Conservation (phyloP, 2,888 invertebrate genomes). For the Drosophila barbarae region DNA sequence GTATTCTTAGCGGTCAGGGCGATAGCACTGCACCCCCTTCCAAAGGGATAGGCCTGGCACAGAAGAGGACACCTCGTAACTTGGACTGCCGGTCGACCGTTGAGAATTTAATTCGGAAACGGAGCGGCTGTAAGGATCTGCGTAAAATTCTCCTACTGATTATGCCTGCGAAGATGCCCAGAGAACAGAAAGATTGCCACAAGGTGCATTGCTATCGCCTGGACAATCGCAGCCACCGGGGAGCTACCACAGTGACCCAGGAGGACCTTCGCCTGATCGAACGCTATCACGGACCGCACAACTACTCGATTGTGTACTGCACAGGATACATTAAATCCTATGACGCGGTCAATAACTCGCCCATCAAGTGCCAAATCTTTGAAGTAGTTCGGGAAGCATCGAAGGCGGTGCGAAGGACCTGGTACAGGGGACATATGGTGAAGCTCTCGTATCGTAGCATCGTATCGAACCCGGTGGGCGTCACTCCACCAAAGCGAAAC, state of each 20-base stretch:
- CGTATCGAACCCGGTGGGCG: not conserved
- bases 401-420: not conserved
- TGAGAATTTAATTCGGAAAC: not conserved
- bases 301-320: not conserved
- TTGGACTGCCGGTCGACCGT: not conserved
- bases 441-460: not conserved
- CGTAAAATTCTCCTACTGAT: not conserved
- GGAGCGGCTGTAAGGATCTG: not conserved
- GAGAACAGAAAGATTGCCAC: not conserved
- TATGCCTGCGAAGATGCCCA: not conserved
- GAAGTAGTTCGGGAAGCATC: not conserved
- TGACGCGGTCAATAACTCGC: not conserved
- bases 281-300: not conserved
- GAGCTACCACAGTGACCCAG: not conserved
- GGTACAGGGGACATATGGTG: not conserved
- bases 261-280: not conserved
- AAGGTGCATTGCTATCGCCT: not conserved
- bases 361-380: not conserved
- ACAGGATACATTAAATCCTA: not conserved
- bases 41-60: too few relatives aligned
- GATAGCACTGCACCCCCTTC: too few relatives aligned
- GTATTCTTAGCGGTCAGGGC: not conserved
- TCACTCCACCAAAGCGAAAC: not conserved
- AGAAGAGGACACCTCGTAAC: too few relatives aligned
- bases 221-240: not conserved